phyloP scores from a whole-genome alignment of 1,140 invertebrate genomes.

The Polyergus mexicanus region DNA sequence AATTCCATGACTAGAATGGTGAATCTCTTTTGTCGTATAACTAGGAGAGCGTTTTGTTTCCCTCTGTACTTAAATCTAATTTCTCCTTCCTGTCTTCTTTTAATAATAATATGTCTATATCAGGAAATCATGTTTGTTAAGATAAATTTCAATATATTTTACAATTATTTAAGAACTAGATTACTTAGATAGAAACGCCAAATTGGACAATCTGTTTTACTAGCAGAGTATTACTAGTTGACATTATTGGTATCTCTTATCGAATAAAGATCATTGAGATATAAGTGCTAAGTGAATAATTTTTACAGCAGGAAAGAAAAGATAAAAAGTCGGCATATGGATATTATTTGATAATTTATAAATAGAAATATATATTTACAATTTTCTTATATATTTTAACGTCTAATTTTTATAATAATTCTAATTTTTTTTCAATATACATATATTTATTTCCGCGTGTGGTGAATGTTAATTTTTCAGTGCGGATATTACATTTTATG shows the following conservation, averaged over 20 bases:
- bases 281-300: slow-evolving; percentile 32
- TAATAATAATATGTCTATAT: slow-evolving; percentile 23
- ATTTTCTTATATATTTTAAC: slow-evolving; percentile 7
- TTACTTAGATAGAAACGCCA: slow-evolving; percentile 25
- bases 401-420: slow-evolving; percentile 30
- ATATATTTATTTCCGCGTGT: slow-evolving; percentile 7
- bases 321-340: not conserved
- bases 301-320: not conserved
- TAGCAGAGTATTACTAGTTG: not conserved
- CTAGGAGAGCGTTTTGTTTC: slow-evolving; percentile 79
- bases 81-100: slow-evolving; percentile 19
- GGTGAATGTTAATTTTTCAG: slow-evolving; percentile 9
- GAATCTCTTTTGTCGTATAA: slow-evolving; percentile 68
- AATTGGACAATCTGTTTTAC: slow-evolving; percentile 20
- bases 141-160: slow-evolving; percentile 29
- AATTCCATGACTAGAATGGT: slow-evolving; percentile 75
- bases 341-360: slow-evolving; percentile 7
- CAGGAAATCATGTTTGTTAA: not conserved
- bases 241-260: not conserved
- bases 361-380: slow-evolving; percentile 56
- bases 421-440: slow-evolving; percentile 25
- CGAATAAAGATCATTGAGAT: slow-evolving; percentile 1
- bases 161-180: not conserved
- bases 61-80: slow-evolving; percentile 66
- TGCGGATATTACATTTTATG: slow-evolving; percentile 29